Evolutionary conservation across 2,888 invertebrate genomes (phyloP).

Genomic region (Tetragonula carbonaria): DNA sequence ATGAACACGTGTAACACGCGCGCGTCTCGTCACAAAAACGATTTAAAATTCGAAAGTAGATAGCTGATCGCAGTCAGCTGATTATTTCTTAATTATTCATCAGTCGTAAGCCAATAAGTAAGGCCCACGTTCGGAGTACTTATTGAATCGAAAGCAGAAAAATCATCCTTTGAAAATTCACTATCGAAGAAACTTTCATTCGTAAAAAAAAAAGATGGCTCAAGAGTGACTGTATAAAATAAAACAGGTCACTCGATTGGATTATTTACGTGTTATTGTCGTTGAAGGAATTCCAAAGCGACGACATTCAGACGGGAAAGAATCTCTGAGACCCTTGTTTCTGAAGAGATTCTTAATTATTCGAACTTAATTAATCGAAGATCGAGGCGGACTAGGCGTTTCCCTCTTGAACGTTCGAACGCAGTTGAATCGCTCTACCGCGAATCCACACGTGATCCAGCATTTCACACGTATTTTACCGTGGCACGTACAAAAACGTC

Average conservation of each 20-base stretch:
- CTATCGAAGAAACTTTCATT: too few relatives aligned
- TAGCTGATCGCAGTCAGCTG: background rate
- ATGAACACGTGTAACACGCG: background rate
- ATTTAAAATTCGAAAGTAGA: constrained; percentile 6
- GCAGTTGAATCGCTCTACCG: background rate
- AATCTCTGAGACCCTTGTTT: background rate
- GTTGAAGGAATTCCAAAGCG: background rate
- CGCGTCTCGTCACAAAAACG: background rate
- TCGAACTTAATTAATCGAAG: background rate
- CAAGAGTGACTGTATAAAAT: too few relatives aligned
- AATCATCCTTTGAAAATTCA: too few relatives aligned
- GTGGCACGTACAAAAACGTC: constrained; percentile 31
- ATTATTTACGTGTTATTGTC: background rate
- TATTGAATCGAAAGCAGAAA: too few relatives aligned
- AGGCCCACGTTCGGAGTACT: too few relatives aligned
- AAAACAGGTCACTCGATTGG: background rate
- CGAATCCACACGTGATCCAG: constrained; percentile 9
- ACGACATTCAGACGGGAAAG: background rate
- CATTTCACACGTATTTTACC: constrained; percentile 24
- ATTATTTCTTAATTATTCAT: background rate
- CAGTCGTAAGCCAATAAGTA: too few relatives aligned
- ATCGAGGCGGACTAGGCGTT: background rate
- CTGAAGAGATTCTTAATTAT: background rate
- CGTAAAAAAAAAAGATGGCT: too few relatives aligned
- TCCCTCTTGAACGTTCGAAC: background rate